These are phyloP conservation scores for Sciaenops ocellatus DNA, from an alignment of 2,797 vertebrate species.

Conservation along the genomic window DNA sequence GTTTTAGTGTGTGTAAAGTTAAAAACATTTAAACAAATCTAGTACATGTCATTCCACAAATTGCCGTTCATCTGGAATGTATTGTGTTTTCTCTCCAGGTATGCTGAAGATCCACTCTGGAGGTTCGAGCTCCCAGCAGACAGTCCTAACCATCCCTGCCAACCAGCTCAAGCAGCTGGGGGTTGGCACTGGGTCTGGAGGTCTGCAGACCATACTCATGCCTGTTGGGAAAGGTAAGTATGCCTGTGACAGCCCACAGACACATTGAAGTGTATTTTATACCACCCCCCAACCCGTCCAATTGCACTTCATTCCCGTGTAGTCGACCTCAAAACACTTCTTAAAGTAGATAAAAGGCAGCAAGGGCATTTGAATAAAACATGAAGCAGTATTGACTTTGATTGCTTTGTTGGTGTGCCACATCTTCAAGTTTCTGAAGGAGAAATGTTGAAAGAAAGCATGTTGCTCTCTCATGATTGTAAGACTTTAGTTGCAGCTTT, in stretches of 20 bases:
- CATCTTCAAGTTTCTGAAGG: constrained; percentile 18
- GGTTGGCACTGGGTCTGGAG: constrained; percentile 86
- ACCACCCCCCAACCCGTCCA: background rate
- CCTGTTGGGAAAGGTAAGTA: constrained; percentile 94
- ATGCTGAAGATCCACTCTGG: constrained; percentile 95
- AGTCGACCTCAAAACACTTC: background rate
- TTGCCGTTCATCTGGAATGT: background rate
- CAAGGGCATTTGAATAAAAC: constrained; percentile 32
- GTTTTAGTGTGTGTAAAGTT: background rate
- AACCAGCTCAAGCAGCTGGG: constrained; percentile 96
- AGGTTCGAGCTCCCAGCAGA: constrained; percentile 92
- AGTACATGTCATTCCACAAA: background rate
- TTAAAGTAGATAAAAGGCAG: constrained; percentile 18
- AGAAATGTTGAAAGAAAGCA: constrained; percentile 15
- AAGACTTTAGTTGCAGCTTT: background rate
- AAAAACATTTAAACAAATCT: background rate
- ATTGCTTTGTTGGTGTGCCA: constrained; percentile 1
- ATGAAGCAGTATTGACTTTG: constrained; percentile 12
- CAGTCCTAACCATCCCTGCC: constrained; percentile 93
- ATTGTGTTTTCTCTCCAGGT: constrained; percentile 81
- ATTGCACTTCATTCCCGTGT: no score
- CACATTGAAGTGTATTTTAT: background rate
- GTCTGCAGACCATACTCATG: constrained; percentile 95
- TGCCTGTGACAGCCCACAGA: background rate
- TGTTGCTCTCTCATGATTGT: background rate